A percentile compares a stretch with the other conserved stretches of the same genome.
Evolutionary conservation across 1,140 invertebrate genomes (phyloP).

Genomic region (Rhizoglyphus robini): DNA sequence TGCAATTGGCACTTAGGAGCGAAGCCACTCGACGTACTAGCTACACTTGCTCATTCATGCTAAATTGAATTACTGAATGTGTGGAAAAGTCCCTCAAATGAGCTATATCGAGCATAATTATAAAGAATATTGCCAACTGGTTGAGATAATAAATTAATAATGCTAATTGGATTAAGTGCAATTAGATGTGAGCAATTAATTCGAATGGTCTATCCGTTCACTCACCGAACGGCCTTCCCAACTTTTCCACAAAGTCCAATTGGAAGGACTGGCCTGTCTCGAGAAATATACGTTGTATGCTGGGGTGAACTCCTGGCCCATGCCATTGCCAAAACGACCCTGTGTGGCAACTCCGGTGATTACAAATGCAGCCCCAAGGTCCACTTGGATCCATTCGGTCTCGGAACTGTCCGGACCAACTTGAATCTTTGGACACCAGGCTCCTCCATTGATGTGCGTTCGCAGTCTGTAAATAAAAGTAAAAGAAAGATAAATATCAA

Average conservation of each 20-base stretch:
- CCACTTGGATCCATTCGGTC: constrained; percentile 78
- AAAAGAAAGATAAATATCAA: neutral
- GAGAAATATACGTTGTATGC: constrained; percentile 77
- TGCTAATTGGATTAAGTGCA: too few species aligned
- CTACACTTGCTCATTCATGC: too few species aligned
- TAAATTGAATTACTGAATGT: too few species aligned
- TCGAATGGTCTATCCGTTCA: too few species aligned
- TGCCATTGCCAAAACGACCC: constrained; percentile 80
- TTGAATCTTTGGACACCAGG: constrained; percentile 80
- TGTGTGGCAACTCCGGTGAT: constrained; percentile 71
- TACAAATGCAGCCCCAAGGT: constrained; percentile 57
- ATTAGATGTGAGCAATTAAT: too few species aligned
- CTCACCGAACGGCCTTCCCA: neutral
- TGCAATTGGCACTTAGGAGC: too few species aligned
- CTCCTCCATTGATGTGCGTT: constrained; percentile 74
- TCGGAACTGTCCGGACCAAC: constrained; percentile 42
- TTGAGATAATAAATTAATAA: too few species aligned
- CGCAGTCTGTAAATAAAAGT: constrained; percentile 49
- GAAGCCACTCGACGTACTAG: too few species aligned
- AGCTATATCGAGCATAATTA: too few species aligned
- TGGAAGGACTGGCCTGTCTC: neutral
- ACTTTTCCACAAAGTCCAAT: constrained; percentile 8
- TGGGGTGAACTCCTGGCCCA: constrained; percentile 78
- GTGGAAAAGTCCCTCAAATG: too few species aligned
- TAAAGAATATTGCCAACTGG: too few species aligned